Conservation (phyloP, 2,113 vertebrate species). For the Spea multiplicata region DNA sequence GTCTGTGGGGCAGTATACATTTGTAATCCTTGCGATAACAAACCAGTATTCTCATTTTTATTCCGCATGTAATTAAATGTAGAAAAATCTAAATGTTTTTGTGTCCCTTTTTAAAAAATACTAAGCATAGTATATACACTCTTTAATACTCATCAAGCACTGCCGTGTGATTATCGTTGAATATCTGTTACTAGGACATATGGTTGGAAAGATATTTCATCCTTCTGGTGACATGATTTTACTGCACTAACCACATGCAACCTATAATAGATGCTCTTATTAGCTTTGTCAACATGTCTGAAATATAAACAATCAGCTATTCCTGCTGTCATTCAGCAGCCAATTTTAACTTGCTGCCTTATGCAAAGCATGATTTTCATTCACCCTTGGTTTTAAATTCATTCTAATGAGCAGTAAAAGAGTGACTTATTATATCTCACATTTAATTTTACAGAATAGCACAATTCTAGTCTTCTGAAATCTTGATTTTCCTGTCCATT, state of each 20-base stretch:
- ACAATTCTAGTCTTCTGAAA: too few relatives aligned
- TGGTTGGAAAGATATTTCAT: slow-evolving; percentile 10
- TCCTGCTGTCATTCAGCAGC: slow-evolving; percentile 14
- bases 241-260: slow-evolving; percentile 6
- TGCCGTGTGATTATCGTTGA: slow-evolving; percentile 4
- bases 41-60: too few relatives aligned
- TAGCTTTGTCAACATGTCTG: slow-evolving; percentile 19
- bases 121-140: too few relatives aligned
- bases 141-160: slow-evolving; percentile 22
- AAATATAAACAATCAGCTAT: slow-evolving; percentile 26
- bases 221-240: neutral
- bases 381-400: slow-evolving; percentile 32
- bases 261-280: neutral
- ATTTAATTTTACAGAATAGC: neutral
- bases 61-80: too few relatives aligned
- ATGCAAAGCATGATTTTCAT: slow-evolving; percentile 45
- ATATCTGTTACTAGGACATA: slow-evolving; percentile 46
- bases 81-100: too few relatives aligned
- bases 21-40: too few relatives aligned
- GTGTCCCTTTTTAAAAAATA: too few relatives aligned
- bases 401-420: slow-evolving; percentile 22
- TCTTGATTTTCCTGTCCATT: too few relatives aligned
- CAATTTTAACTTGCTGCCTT: slow-evolving; percentile 12
- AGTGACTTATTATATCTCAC: neutral
- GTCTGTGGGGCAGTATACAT: too few relatives aligned